Evolutionary conservation across 2,113 vertebrate genomes (phyloP), one percentile per base, ranked within the genome.

Genomic region (Xenus cinereus): DNA sequence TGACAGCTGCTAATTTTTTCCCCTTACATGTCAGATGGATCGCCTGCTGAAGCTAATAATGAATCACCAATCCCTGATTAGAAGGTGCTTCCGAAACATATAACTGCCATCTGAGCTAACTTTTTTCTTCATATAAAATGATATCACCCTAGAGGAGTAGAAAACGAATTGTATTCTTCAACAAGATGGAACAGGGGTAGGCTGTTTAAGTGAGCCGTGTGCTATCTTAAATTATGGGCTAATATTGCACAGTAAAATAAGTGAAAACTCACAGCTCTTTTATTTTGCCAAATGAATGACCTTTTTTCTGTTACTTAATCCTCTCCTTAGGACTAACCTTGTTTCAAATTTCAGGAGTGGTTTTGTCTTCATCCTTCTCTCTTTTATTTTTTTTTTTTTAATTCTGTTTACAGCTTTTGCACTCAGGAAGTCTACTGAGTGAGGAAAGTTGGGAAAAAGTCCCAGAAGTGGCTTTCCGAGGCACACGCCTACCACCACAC

Each of bases 1-100:
- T 98, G 99, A 99, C 99, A 99, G 99, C 99, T 99, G 99, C 99
- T 99, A 99, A 99, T 99, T 99, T 99, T 98, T 98, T 97, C 98
- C 98, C 98, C 98, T 99, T 98, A 98, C 98, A 98, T 98, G 99
- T 99, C 99, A 99, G 98, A 98, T 97, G 98, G 98, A 98, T 98
- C 98, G 98, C 98, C 98, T 97, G 98, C 99, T 98, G 98, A 98
- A 98, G 98, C 98, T 99, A 98, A 99, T 99, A 98, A 99, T 99
- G 98, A 99, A 99, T 98, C 99, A 98, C 98, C 98, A 98, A 98
- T 98, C 97, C 96, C 98, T 98, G 99, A 99, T 99, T 99, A 99
- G 98, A 98, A 98, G 98, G 98, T 98, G 97, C 98, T 98, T 99
- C 96, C 93, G 98, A 98, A 98, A 98, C 97, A 88, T 98, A 98